Evolutionary conservation across 2,113 vertebrate species (phyloP).

Genomic region (Octodon degus): DNA sequence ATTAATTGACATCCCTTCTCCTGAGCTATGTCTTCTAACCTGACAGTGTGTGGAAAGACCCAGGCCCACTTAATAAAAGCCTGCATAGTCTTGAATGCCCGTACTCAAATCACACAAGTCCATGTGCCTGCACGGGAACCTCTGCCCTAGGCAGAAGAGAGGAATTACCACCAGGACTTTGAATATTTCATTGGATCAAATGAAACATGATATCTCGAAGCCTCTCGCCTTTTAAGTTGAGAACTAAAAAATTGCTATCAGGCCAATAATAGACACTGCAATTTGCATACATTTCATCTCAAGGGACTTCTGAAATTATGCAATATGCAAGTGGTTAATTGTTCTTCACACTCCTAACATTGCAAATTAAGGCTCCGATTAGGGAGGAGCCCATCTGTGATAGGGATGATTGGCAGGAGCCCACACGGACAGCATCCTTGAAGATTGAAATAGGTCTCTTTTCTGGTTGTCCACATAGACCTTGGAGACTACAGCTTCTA

Average conservation of each 20-base stretch:
- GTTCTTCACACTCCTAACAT: slow-evolving; percentile 83
- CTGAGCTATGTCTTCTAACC: slow-evolving; percentile 72
- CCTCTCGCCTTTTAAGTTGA: slow-evolving; percentile 85
- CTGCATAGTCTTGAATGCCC: slow-evolving; percentile 80
- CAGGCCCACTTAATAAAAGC: slow-evolving; percentile 71
- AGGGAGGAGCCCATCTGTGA: background rate
- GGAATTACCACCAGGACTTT: slow-evolving; percentile 86
- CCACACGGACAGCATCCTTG: slow-evolving; percentile 68
- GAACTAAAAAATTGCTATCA: slow-evolving; percentile 87
- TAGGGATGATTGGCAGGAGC: background rate
- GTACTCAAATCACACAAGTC: slow-evolving; percentile 82
- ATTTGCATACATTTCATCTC: slow-evolving; percentile 88
- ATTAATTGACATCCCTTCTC: background rate
- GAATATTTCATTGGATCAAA: slow-evolving; percentile 88
- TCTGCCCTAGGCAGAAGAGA: slow-evolving; percentile 86
- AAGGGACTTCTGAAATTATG: slow-evolving; percentile 84
- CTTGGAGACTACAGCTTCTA: background rate
- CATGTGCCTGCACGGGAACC: slow-evolving; percentile 84
- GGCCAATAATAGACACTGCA: slow-evolving; percentile 84
- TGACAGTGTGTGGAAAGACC: slow-evolving; percentile 57
- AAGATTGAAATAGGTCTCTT: slow-evolving; percentile 69
- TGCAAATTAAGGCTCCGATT: slow-evolving; percentile 79
- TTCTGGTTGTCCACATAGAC: background rate
- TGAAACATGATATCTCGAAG: slow-evolving; percentile 85
- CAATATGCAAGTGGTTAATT: slow-evolving; percentile 85